A percentile compares a stretch with the other conserved stretches of the same genome.
Evolutionary conservation across 1,140 invertebrate species (phyloP).

Genomic region (Trichonephila clavata): DNA sequence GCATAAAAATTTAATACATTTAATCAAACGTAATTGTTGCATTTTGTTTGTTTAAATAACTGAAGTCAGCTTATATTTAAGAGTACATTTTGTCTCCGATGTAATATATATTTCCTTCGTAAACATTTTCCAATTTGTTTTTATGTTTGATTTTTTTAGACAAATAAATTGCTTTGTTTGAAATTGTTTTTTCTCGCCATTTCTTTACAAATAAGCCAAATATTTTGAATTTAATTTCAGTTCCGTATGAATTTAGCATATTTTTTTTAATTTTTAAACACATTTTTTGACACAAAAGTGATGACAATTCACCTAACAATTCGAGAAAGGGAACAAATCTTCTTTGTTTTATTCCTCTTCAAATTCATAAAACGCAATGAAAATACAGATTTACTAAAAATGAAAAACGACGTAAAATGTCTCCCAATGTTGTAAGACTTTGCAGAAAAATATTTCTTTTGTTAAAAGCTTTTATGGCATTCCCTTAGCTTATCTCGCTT

Average conservation of each 20-base stretch:
- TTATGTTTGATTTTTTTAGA: background rate
- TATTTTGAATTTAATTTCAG: background rate
- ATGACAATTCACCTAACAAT: conserved; percentile 13
- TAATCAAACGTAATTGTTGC: no score
- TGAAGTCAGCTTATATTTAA: no score
- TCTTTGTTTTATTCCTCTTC: background rate
- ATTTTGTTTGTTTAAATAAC: no score
- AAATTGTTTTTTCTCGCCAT: background rate
- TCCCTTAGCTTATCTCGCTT: conserved; percentile 15
- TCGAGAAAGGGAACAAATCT: background rate
- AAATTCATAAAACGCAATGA: background rate
- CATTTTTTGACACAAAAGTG: background rate
- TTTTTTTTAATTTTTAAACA: background rate
- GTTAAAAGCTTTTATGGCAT: conserved; percentile 33
- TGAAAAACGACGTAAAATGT: conserved; percentile 32
- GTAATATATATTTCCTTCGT: background rate
- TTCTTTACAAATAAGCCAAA: background rate
- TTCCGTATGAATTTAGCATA: background rate
- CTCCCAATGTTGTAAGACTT: background rate
- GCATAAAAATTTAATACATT: no score
- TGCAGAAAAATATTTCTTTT: conserved; percentile 23
- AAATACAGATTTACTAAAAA: conserved; percentile 1
- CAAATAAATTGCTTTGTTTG: background rate
- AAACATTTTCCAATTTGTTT: background rate
- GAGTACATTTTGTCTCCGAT: no score